These are phyloP conservation scores for Drosophila navojoa DNA, from an alignment of 1,140 invertebrate species.

Conservation along the genomic window DNA sequence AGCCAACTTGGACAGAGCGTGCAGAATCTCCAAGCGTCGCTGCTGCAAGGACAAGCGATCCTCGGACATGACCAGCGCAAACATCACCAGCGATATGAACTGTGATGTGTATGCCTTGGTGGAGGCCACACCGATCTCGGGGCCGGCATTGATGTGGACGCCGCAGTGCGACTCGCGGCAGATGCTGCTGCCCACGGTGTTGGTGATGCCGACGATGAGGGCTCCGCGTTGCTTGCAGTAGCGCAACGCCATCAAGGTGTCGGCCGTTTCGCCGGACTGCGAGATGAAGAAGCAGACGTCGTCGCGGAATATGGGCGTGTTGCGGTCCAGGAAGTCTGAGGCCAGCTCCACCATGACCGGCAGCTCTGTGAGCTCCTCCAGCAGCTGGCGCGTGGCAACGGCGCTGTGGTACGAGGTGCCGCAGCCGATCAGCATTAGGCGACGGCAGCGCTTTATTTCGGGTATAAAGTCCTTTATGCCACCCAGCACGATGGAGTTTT, in stretches of 20 bases:
- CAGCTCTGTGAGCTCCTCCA: slow-evolving; percentile 98
- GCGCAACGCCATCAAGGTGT: slow-evolving; percentile 96
- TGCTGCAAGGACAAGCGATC: slow-evolving; percentile 96
- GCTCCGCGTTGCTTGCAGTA: slow-evolving; percentile 99
- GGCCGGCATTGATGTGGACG: slow-evolving; percentile 99
- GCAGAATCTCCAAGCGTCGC: slow-evolving; percentile 94
- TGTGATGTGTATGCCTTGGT: slow-evolving; percentile 99
- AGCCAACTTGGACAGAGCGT: slow-evolving; percentile 93
- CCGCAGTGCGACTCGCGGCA: slow-evolving; percentile 99
- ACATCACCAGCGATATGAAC: slow-evolving; percentile 99
- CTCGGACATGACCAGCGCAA: slow-evolving; percentile 98
- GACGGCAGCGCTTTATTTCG: slow-evolving; percentile 97
- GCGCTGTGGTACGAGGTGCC: slow-evolving; percentile 99
- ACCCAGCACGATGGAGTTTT: slow-evolving; percentile 86
- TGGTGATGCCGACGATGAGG: slow-evolving; percentile 97
- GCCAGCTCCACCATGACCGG: slow-evolving; percentile 99
- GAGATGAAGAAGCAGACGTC: slow-evolving; percentile 99
- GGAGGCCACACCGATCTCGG: slow-evolving; percentile 99
- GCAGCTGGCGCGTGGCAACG: slow-evolving; percentile 96
- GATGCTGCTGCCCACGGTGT: slow-evolving; percentile 96
- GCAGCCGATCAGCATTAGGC: slow-evolving; percentile 98
- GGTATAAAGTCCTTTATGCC: slow-evolving; percentile 95
- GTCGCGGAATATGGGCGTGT: slow-evolving; percentile 99
- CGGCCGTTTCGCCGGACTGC: slow-evolving; percentile 99
- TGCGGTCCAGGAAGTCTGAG: slow-evolving; percentile 99